A percentile compares a stretch with the other conserved stretches of the same genome.
phyloP scores from a whole-genome alignment of 1,140 invertebrate species.

The Drosophila prosaltans region DNA sequence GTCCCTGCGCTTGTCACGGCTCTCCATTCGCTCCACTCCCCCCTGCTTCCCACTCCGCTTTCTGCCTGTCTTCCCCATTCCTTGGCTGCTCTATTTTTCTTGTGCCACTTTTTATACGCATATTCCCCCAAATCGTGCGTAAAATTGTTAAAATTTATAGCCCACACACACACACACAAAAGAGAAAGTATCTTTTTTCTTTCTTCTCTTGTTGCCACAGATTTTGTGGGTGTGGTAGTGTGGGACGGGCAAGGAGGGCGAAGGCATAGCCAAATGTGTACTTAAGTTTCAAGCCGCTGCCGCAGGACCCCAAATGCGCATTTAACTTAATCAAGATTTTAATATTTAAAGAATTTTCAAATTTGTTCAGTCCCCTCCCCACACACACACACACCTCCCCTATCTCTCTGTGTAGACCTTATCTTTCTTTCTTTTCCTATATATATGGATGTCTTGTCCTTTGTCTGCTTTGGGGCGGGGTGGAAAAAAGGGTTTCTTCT shows the following conservation, averaged over 20 bases:
- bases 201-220: slow-evolving; percentile 34
- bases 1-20: slow-evolving; percentile 13
- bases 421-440: slow-evolving; percentile 1
- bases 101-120: slow-evolving; percentile 1
- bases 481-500: slow-evolving; percentile 50
- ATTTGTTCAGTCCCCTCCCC: slow-evolving; percentile 37
- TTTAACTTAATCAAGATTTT: slow-evolving; percentile 82
- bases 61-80: not conserved
- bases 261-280: slow-evolving; percentile 55
- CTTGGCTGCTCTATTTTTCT: not conserved
- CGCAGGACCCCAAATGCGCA: slow-evolving; percentile 66
- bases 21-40: slow-evolving; percentile 4
- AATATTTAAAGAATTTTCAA: slow-evolving; percentile 79
- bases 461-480: slow-evolving; percentile 25
- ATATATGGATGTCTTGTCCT: slow-evolving; percentile 14
- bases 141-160: slow-evolving; percentile 60
- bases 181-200: slow-evolving; percentile 3
- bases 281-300: slow-evolving; percentile 45
- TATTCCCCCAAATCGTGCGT: slow-evolving; percentile 62
- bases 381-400: not conserved
- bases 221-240: slow-evolving; percentile 46
- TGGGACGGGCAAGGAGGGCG: slow-evolving; percentile 11
- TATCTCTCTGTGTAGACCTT: slow-evolving; percentile 18
- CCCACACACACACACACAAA: slow-evolving; percentile 21
- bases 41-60: not conserved